phyloP scores from a whole-genome alignment of 1,140 invertebrate species.

The Drosophila bifasciata region DNA sequence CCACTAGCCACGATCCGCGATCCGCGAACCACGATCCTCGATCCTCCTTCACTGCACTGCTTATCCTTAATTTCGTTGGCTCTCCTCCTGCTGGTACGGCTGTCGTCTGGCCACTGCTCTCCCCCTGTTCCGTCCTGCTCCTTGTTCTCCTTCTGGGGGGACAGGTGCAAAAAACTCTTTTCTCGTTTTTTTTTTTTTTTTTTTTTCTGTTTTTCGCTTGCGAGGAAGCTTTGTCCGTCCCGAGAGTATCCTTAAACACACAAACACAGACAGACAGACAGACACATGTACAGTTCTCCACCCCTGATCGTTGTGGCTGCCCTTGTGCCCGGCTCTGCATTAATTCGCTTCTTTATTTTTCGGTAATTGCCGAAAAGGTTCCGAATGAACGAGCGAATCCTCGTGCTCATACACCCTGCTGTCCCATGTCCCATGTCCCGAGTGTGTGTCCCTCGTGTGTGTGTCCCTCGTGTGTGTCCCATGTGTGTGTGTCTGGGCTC shows the following conservation, averaged over 20 bases:
- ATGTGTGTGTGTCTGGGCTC: background rate
- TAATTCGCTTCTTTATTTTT: conserved; percentile 80
- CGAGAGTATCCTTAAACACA: conserved; percentile 37
- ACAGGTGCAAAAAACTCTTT: conserved; percentile 68
- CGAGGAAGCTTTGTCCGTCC: conserved; percentile 30
- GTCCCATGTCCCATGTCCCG: conserved; percentile 3
- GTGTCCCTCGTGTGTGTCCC: conserved; percentile 5
- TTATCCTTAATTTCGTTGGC: conserved; percentile 46
- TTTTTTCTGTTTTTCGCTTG: conserved; percentile 20
- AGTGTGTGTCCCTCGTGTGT: no score
- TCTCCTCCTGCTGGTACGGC: conserved; percentile 39
- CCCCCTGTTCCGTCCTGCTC: conserved; percentile 9
- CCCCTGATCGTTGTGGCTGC: conserved; percentile 1
- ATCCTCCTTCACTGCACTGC: conserved; percentile 50
- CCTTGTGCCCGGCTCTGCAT: conserved; percentile 42
- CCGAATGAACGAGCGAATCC: conserved; percentile 73
- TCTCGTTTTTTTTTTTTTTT: conserved; percentile 1
- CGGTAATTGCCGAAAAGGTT: conserved; percentile 81
- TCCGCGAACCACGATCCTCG: conserved; percentile 28
- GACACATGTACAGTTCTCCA: conserved; percentile 5
- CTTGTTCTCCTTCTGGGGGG: conserved; percentile 29
- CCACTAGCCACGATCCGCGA: conserved; percentile 8
- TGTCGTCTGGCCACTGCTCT: conserved; percentile 36
- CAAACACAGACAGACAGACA: conserved; percentile 15
- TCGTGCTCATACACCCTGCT: conserved; percentile 36